phyloP scores from a whole-genome alignment of 2,797 vertebrate species.

The Capromys pilorides region DNA sequence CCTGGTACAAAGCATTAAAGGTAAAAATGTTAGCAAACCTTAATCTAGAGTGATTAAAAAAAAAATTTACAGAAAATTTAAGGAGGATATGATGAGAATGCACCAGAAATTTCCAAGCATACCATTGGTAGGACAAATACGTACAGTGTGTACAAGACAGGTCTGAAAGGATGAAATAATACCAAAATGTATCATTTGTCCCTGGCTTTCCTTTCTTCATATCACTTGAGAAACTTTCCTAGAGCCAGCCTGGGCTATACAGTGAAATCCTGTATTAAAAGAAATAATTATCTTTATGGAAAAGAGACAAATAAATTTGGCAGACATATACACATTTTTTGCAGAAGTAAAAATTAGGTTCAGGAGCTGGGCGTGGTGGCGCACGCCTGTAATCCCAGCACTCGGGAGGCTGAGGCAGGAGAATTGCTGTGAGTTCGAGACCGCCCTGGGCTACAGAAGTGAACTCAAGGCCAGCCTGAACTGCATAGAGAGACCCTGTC shows the following conservation, averaged over 20 bases:
- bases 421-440: too few species aligned
- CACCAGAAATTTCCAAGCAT: background rate
- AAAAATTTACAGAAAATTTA: background rate
- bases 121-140: background rate
- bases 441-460: too few species aligned
- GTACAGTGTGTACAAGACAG: background rate
- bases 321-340: constrained; percentile 75
- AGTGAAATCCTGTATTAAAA: too few species aligned
- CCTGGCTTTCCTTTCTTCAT: background rate
- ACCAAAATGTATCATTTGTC: background rate
- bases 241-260: background rate
- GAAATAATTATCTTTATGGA: constrained; percentile 50
- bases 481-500: too few species aligned
- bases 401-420: too few species aligned
- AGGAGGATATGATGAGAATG: background rate
- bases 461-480: too few species aligned
- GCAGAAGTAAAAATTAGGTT: constrained; percentile 82
- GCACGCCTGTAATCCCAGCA: too few species aligned
- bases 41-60: background rate
- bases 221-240: constrained; percentile 37
- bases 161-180: constrained; percentile 35
- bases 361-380: too few species aligned
- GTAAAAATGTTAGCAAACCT: background rate
- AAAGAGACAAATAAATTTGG: constrained; percentile 70
- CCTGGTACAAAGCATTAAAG: background rate